Base-by-base conservation (phyloP, 2,888 invertebrate genomes). In the Azorinus chamasolen region DNA sequence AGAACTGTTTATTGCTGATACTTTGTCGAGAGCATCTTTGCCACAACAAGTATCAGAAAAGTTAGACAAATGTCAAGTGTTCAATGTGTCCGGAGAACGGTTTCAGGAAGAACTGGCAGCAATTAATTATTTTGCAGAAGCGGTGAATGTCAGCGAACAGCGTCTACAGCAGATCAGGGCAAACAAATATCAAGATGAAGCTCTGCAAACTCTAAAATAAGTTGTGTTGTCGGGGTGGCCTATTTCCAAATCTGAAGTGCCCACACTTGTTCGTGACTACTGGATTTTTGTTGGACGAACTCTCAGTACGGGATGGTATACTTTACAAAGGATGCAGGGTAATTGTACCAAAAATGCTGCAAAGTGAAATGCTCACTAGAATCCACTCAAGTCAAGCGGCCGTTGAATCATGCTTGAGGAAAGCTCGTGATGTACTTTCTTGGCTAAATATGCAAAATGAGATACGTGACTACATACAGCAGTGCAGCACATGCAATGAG, bases 11-110 rank as follows among this genome's bases (percentile, higher is more conserved):
- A 65, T 81, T 16, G 81, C 83, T 8, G 80, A 84, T 62, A 74
- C 72, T 16, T 59, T 86, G 24, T 83, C 83, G 2, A 46, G 84
- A 50, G 73, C 84, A 45, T 76, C 48, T 43, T 45, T 77, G 16
- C 55, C 61, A 48, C 12, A 14, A 25, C 51, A 45, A 18, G 4
- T 3, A 45, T 5, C n/a, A 4, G 22, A 41, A 3, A 41, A 20
- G 18, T 20, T 41, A 20, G 43, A 41, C 22, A 22, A 22, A 22
- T 39, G 20, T 41, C 41, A 54, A 14, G 22, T 54, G 18, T 54
- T 57, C 24, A 18, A 57, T 2, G 8, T 57, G 3, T 20, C 39
- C 16, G 39, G 41, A 24, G 22, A 41, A 24, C 39, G 41, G 24
- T 6, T 57, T 22, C 1, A 18, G 18, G 22, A 41, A 20, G 41